Evolutionary conservation across 2,113 vertebrate species (phyloP).

Genomic region (Cheirogaleus medius): DNA sequence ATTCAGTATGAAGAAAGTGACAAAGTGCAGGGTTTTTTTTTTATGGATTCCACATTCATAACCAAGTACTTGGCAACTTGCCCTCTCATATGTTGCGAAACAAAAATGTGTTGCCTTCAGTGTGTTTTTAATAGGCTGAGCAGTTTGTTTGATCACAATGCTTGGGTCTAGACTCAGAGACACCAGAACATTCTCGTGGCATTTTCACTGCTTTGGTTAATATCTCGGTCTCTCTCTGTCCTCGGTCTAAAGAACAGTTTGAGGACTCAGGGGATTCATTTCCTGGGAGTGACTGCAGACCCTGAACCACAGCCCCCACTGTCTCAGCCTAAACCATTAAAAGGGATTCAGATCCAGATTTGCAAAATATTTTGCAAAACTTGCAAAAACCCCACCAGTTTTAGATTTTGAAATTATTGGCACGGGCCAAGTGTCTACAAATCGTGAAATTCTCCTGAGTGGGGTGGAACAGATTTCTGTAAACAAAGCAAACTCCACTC

Average conservation of each 20-base stretch:
- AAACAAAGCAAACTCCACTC: slow-evolving; percentile 27
- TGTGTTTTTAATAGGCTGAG: slow-evolving; percentile 29
- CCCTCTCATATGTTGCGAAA: slow-evolving; percentile 41
- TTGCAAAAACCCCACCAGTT: slow-evolving; percentile 20
- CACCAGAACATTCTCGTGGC: not conserved
- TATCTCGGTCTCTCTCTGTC: not conserved
- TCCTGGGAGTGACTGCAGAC: not conserved
- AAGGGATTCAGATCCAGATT: not conserved
- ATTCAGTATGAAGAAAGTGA: slow-evolving; percentile 4
- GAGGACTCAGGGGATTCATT: not conserved
- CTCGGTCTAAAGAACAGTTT: not conserved
- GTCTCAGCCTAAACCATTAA: not conserved
- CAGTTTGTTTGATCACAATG: not conserved
- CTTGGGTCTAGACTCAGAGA: not conserved
- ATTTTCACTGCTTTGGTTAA: not conserved
- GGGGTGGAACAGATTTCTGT: not conserved
- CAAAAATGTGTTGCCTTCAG: slow-evolving; percentile 45
- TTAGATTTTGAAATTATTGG: slow-evolving; percentile 46
- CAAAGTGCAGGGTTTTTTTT: not conserved
- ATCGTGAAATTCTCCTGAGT: not conserved
- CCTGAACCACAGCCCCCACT: rapidly evolving
- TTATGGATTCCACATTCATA: slow-evolving; percentile 52
- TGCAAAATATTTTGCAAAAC: slow-evolving; percentile 10
- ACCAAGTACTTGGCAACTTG: slow-evolving; percentile 54
- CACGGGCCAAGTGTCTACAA: not conserved